Conservation (phyloP, 1,140 invertebrate species). For the Dreissena polymorpha region DNA sequence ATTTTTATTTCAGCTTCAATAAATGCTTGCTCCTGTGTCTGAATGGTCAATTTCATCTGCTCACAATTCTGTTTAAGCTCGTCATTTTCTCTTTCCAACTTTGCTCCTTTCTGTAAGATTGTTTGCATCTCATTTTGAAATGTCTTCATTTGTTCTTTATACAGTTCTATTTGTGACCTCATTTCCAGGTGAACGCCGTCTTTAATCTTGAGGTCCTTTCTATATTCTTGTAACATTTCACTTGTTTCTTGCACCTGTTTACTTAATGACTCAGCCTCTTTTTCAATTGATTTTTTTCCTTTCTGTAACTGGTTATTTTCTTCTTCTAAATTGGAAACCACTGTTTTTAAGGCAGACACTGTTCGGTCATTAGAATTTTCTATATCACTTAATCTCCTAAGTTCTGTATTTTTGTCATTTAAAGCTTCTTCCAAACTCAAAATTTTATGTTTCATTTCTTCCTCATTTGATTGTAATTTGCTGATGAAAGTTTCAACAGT, state of each 20-base stretch:
- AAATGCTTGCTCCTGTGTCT: constrained; percentile 16
- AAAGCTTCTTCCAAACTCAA: not conserved
- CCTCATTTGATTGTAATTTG: constrained; percentile 27
- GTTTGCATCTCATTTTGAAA: constrained; percentile 6
- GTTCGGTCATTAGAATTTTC: no score
- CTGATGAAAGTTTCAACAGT: constrained; percentile 17
- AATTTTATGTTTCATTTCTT: constrained; percentile 18
- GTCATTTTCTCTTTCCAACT: not conserved
- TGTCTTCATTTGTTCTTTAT: constrained; percentile 22
- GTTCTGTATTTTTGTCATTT: not conserved
- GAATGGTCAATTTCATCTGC: not conserved
- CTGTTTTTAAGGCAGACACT: no score
- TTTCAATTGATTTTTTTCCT: constrained; percentile 14
- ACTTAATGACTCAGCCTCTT: not conserved
- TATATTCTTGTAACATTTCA: not conserved
- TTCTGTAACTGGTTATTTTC: not conserved
- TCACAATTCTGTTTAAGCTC: constrained; percentile 3
- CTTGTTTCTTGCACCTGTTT: constrained; percentile 18
- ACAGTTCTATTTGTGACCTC: constrained; percentile 19
- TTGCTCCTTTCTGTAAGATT: not conserved
- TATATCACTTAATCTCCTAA: no score
- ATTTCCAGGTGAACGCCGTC: not conserved
- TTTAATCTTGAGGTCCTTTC: constrained; percentile 3
- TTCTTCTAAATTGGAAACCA: no score
- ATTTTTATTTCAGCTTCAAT: constrained; percentile 7